These are phyloP conservation scores for Gadus macrocephalus DNA, from an alignment of 2,113 vertebrate species.

Conservation along the genomic window DNA sequence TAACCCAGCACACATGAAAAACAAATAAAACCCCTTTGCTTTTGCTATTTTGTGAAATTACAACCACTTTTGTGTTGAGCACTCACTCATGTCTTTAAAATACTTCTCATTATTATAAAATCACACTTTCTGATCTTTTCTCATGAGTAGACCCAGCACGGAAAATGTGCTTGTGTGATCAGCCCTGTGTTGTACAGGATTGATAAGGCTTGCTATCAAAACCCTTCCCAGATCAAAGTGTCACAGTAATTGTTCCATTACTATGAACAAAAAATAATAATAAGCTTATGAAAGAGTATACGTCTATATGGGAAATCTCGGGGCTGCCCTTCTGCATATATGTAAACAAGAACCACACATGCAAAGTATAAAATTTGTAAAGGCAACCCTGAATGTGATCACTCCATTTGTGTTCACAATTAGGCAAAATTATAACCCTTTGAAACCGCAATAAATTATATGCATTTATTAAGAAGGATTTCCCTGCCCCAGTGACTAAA, in stretches of 20 bases:
- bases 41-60: not conserved
- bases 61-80: slow-evolving; percentile 2
- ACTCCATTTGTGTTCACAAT: too few relatives aligned
- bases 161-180: slow-evolving; percentile 65
- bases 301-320: slow-evolving; percentile 51
- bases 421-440: too few relatives aligned
- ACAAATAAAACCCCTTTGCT: slow-evolving; percentile 10
- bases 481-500: too few relatives aligned
- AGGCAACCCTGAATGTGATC: too few relatives aligned
- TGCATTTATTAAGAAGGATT: too few relatives aligned
- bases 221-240: slow-evolving; percentile 57
- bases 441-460: too few relatives aligned
- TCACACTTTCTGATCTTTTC: slow-evolving; percentile 16
- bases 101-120: slow-evolving; percentile 26
- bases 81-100: slow-evolving; percentile 7
- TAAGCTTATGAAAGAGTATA: slow-evolving; percentile 38
- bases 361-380: slow-evolving; percentile 33
- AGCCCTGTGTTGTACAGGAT: slow-evolving; percentile 53
- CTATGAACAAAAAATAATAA: slow-evolving; percentile 54
- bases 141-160: slow-evolving; percentile 46
- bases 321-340: slow-evolving; percentile 40
- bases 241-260: slow-evolving; percentile 55
- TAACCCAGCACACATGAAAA: too few relatives aligned
- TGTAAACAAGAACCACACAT: slow-evolving; percentile 50
- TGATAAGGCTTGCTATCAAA: slow-evolving; percentile 69